Evolutionary conservation across 2,113 vertebrate genomes (phyloP).

Genomic region (Cathartes aura): DNA sequence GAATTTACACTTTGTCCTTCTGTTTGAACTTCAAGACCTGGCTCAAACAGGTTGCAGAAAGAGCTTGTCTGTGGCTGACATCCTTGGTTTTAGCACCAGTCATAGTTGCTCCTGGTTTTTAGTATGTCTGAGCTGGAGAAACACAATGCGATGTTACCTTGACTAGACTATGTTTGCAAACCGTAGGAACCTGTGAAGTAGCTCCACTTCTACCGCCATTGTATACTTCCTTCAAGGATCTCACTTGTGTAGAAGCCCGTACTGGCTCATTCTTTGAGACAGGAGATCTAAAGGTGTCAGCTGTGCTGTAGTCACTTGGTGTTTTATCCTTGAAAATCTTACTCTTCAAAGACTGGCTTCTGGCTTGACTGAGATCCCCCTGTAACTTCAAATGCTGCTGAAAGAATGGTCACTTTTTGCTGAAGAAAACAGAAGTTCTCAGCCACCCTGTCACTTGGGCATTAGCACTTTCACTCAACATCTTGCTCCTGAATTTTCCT

Average conservation of each 20-base stretch:
- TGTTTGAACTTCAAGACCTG: background rate
- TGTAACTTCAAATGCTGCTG: background rate
- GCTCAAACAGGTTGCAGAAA: background rate
- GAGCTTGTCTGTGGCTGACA: background rate
- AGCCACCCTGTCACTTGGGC: background rate
- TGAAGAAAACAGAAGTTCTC: background rate
- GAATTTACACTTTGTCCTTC: background rate
- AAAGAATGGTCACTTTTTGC: background rate
- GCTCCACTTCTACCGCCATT: background rate
- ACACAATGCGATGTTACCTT: fast-evolving
- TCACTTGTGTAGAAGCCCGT: background rate
- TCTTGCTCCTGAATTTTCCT: background rate
- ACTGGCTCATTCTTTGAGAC: background rate
- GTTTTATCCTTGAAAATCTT: background rate
- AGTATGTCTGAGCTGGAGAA: background rate
- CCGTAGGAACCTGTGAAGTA: background rate
- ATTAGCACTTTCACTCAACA: background rate
- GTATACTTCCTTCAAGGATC: background rate
- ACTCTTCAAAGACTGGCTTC: background rate
- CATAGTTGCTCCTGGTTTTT: background rate
- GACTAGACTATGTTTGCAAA: background rate
- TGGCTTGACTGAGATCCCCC: background rate
- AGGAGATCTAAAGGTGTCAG: background rate
- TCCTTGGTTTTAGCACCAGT: background rate
- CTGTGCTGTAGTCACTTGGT: background rate